phyloP scores from a whole-genome alignment of 2,888 invertebrate genomes.

The Nomada fabriciana region DNA sequence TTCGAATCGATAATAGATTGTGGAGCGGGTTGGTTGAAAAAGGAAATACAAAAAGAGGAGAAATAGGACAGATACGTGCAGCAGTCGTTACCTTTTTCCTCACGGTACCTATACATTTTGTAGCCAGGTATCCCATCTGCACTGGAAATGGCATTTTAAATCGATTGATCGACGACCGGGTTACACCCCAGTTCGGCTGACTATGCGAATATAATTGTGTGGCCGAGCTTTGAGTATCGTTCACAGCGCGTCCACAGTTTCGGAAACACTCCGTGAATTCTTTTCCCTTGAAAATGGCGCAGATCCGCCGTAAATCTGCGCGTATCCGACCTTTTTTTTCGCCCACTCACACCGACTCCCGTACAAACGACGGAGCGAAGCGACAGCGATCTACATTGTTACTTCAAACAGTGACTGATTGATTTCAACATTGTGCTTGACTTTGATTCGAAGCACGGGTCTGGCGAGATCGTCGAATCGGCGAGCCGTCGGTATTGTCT shows the following conservation, averaged over 20 bases:
- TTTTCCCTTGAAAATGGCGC: neutral
- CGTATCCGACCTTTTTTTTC: neutral
- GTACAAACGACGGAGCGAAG: neutral
- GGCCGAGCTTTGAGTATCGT: constrained; percentile 33
- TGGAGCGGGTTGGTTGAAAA: constrained; percentile 35
- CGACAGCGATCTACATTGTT: neutral
- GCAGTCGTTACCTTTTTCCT: constrained; percentile 41
- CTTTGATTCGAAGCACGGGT: constrained; percentile 3
- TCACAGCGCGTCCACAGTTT: constrained; percentile 1
- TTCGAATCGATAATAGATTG: constrained; percentile 51
- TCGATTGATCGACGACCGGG: constrained; percentile 51
- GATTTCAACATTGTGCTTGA: neutral
- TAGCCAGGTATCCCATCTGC: constrained; percentile 51
- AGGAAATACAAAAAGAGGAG: neutral
- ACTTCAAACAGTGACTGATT: neutral
- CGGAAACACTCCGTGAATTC: neutral
- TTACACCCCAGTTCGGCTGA: constrained; percentile 38
- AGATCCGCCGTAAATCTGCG: neutral
- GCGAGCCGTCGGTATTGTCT: neutral
- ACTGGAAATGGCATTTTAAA: constrained; percentile 64
- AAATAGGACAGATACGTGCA: constrained; percentile 13
- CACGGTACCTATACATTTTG: constrained; percentile 35
- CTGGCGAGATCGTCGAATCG: neutral
- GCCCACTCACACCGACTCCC: neutral
- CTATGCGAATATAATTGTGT: constrained; percentile 63